Conservation (phyloP, 2,888 invertebrate species). For the Vesta saturnalis region DNA sequence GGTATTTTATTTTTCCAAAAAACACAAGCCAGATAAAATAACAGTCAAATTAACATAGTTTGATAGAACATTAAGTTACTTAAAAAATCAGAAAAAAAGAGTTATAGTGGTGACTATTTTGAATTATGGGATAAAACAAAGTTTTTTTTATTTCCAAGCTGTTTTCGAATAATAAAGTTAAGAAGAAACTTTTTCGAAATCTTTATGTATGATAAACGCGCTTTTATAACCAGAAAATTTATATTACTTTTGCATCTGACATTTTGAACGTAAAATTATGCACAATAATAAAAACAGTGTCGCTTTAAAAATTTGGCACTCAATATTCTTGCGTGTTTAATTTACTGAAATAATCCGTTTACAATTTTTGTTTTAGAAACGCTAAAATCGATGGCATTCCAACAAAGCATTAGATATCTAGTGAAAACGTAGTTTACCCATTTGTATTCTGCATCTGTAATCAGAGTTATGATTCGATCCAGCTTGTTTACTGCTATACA, state of each 20-base stretch:
- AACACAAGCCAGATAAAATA: too few species aligned
- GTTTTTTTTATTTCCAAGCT: neutral
- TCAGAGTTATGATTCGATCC: conserved; percentile 33
- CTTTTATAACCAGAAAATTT: neutral
- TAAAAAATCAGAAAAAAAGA: too few species aligned
- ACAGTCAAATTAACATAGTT: too few species aligned
- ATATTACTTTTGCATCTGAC: too few species aligned
- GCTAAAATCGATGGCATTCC: neutral
- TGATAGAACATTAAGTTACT: too few species aligned
- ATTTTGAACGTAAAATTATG: neutral
- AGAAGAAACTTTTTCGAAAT: too few species aligned
- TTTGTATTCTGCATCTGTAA: conserved; percentile 11
- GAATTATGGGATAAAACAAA: neutral
- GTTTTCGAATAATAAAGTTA: too few species aligned
- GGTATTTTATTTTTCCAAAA: too few species aligned
- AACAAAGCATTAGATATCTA: neutral
- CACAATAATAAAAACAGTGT: neutral
- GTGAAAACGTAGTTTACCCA: neutral
- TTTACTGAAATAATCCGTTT: too few species aligned
- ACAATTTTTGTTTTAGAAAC: too few species aligned
- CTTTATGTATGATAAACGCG: neutral
- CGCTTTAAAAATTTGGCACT: neutral
- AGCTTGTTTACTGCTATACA: conserved; percentile 44
- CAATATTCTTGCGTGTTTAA: too few species aligned
- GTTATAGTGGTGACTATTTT: neutral